phyloP scores from a whole-genome alignment of 2,113 vertebrate species.

The Ovibos moschatus region DNA sequence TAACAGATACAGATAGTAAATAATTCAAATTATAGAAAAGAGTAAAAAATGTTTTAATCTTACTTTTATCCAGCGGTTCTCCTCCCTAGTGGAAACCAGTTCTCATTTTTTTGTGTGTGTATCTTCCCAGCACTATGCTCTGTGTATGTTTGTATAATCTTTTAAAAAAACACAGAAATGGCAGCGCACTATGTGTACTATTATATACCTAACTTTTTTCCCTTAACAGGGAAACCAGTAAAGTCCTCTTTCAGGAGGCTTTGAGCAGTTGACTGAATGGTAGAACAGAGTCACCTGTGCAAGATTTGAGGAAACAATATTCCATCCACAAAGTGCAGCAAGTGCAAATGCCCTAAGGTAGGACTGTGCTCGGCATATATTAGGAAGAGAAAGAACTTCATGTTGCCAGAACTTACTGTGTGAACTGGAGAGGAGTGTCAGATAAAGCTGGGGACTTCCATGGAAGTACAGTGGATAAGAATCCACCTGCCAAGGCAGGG shows the following conservation, averaged over 20 bases:
- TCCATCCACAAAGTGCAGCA: not conserved
- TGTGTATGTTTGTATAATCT: not conserved
- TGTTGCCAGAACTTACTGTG: not conserved
- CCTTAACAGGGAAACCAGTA: not conserved
- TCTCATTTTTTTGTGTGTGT: not conserved
- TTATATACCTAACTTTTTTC: not conserved
- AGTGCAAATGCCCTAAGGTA: not conserved
- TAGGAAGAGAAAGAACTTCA: not conserved
- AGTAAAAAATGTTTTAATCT: not conserved
- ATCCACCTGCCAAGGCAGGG: not conserved
- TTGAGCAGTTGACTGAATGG: not conserved
- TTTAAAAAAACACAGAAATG: not conserved
- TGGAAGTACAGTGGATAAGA: not conserved
- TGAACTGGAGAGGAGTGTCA: not conserved
- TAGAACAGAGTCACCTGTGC: not conserved
- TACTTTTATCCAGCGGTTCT: not conserved
- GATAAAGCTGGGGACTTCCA: not conserved
- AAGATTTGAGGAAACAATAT: not conserved
- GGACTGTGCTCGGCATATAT: not conserved
- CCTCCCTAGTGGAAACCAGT: not conserved
- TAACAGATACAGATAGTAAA: not conserved
- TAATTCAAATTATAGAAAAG: not conserved
- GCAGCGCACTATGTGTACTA: not conserved
- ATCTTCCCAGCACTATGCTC: not conserved
- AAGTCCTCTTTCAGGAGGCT: not conserved